Base-by-base conservation (phyloP, 1,140 invertebrate species). In the Elysia chlorotica region DNA sequence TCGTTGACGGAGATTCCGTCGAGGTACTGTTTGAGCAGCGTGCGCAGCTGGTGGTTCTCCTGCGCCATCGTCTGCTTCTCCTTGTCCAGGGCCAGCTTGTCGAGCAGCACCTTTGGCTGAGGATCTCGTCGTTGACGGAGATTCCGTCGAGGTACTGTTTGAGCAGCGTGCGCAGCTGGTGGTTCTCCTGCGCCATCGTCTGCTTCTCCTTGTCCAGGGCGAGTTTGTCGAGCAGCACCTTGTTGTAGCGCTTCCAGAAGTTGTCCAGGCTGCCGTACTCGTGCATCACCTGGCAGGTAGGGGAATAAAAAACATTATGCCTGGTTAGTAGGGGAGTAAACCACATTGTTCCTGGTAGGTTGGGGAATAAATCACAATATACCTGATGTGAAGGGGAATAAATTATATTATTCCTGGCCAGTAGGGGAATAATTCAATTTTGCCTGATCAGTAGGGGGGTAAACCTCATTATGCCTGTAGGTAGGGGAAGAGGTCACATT, bases 91-190 rank as follows among this genome's bases (percentile, higher is more conserved):
- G 85, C 85, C 19, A 85, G 69, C 41, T 85, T 86, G 74, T 89
- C 87, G 33, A 89, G 74, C 28, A 82, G 65, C 0, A 88, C 88
- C 76, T 88, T 70, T 87, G 83, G 41, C 78, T 83, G 23, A 88
- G 76, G 35, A 88, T 84, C 61, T 88, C 85, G 75, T 87, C 85
- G 71, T 86, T 88, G 56, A 88, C 87, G 35, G 87, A 88, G 33
- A 88, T 87, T 17, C 87, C 87, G 70, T 88, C 87, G 21, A 89
- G 75, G 62, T 89, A 88, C 74, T 89, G 86, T 71, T 88, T 88
- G 19, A 89, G 80, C 10, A 88, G 76, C 5, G 80, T 82, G 31
- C 86, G 71, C 38, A 89, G 77, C 67, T 87, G 81, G 65, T 81
- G 76, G 76, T 89, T 88, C 74, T 88, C 87, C 28, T 78, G 73